A percentile compares a stretch with the other conserved stretches of the same genome.
Conservation (phyloP, 92 coral and sea anemone species). For the Umimayanthus kanabou region DNA sequence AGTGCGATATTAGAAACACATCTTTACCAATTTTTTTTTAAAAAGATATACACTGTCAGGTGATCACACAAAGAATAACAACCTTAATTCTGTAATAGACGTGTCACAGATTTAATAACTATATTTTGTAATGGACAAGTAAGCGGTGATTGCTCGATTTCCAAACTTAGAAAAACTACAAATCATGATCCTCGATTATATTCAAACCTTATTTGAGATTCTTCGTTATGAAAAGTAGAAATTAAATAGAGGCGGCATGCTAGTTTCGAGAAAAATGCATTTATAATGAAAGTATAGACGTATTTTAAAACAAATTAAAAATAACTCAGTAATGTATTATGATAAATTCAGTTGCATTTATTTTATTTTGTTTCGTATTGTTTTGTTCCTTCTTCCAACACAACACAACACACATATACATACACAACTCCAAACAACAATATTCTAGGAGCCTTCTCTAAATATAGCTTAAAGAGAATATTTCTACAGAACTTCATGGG, state of each 20-base stretch:
- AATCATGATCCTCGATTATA: not conserved
- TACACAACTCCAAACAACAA: not conserved
- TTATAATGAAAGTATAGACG: not conserved
- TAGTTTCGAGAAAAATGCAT: not conserved
- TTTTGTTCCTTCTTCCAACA: not conserved
- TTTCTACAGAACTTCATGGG: not conserved
- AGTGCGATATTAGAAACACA: not conserved
- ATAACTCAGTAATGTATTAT: not conserved
- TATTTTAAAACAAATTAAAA: constrained; percentile 19
- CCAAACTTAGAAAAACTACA: not conserved
- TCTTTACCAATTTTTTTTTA: constrained; percentile 13
- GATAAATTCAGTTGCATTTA: not conserved
- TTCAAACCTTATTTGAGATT: not conserved
- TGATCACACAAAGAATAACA: constrained; percentile 32
- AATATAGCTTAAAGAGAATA: not conserved
- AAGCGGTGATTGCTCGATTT: not conserved
- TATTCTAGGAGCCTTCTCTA: not conserved
- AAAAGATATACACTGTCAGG: constrained; percentile 12
- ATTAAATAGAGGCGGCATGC: not conserved
- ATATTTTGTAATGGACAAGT: constrained; percentile 33
- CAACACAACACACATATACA: not conserved
- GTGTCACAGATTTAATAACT: constrained; percentile 41
- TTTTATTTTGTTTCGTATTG: not conserved
- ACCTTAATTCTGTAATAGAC: constrained; percentile 20
- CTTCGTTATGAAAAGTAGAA: not conserved